Evolutionary conservation across 2,113 vertebrate species (phyloP), one percentile per base, ranked within the genome.

Genomic region (Limanda limanda): DNA sequence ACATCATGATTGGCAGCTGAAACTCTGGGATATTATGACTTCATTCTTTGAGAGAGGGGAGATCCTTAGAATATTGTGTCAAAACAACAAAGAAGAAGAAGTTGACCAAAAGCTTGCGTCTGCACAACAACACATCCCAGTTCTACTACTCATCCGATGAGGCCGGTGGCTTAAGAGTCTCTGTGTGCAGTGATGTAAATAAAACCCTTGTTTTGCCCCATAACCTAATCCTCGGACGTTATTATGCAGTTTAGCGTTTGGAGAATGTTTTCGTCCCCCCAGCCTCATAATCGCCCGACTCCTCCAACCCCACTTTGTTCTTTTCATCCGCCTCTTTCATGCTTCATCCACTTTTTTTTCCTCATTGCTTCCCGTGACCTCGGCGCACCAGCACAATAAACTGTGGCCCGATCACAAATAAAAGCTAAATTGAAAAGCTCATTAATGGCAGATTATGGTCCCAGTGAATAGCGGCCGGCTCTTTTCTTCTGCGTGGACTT

Each of bases 111-210:
- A 1, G 45, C 6, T 14, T 1, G 14, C 42, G 13, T 45, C 12
- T 45, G 42, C 7, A 51, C 18, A 8, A n/a, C 17, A n/a, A 25
- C 70, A 80, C 42, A 78, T 48, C 31, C 18, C 74, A 66, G 42
- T 57, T 66, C 37, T 85, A 74, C 76, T 72, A 66, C 60, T 69
- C 75, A 40, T 54, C 64, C 42, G 79, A n/a, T 52, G 52, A 74
- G 25, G 71, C 73, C 69, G 57, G 58, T 77, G 70, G 59, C 68
- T 83, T 64, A 56, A 76, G 60, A 71, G 54, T 76, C 72, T 83
- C 31, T 73, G 20, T 86, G 78, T 63, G 68, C 68, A 75, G 27
- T 83, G 69, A 86, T 77, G 76, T 81, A 83, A 89, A 89, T 83
- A 83, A 79, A 86, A 69, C 66, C 55, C 35, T 75, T 84, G 66